Conservation (phyloP, 2,888 invertebrate genomes). For the Aporophyla lueneburgensis region DNA sequence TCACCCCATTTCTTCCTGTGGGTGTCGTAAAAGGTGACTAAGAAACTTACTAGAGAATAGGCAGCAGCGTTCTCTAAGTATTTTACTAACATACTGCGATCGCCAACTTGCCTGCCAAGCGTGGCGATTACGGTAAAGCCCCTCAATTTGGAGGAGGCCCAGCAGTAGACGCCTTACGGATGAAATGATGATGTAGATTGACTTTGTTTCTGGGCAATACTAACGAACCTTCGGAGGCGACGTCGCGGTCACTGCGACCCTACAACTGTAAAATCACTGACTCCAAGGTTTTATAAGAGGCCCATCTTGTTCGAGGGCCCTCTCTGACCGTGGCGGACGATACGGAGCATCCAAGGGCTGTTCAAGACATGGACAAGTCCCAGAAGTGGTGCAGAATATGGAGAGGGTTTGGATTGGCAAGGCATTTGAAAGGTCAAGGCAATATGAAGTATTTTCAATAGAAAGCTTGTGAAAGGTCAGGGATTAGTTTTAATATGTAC, state of each 20-base stretch:
- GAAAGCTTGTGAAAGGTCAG: neutral
- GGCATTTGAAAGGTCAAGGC: slow-evolving; percentile 2
- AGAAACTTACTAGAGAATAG: no score
- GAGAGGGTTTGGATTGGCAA: slow-evolving; percentile 14
- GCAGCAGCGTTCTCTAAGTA: no score
- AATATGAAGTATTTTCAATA: slow-evolving; percentile 5
- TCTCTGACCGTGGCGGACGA: slow-evolving; percentile 37
- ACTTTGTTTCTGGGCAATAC: neutral
- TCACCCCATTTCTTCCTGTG: no score
- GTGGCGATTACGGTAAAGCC: no score
- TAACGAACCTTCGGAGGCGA: neutral
- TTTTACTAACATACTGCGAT: no score
- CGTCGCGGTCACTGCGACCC: slow-evolving; percentile 44
- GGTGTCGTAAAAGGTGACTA: no score
- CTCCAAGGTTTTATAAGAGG: slow-evolving; percentile 55
- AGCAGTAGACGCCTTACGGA: no score
- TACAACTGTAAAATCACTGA: slow-evolving; percentile 55
- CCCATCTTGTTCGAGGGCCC: slow-evolving; percentile 47
- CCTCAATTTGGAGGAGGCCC: no score
- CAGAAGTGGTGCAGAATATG: slow-evolving; percentile 24
- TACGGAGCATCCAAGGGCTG: slow-evolving; percentile 37
- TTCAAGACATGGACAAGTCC: slow-evolving; percentile 36
- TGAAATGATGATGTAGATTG: neutral
- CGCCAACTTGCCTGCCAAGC: no score
- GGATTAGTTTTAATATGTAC: neutral